Evolutionary conservation across 2,797 vertebrate species (phyloP).

Genomic region (Oreochromis grahami): DNA sequence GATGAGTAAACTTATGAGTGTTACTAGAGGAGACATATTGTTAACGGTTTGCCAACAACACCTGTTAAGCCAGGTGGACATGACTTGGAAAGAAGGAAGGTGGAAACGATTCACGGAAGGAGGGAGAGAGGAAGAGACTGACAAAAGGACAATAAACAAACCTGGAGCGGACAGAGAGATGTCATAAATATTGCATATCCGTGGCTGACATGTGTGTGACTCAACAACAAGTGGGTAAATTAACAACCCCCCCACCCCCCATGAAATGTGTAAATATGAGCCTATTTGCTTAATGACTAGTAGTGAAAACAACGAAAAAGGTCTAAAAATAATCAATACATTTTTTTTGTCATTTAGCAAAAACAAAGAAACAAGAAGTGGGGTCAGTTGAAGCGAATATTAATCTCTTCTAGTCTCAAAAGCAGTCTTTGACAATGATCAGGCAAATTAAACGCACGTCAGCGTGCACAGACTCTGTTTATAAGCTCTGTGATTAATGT

Average conservation of each 20-base stretch:
- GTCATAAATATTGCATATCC: background rate
- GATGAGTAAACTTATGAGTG: slow-evolving; percentile 15
- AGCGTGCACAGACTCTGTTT: background rate
- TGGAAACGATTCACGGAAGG: background rate
- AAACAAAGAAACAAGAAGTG: background rate
- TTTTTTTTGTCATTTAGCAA: background rate
- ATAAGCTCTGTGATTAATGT: background rate
- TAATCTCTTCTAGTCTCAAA: slow-evolving; percentile 12
- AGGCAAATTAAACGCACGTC: background rate
- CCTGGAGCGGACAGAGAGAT: background rate
- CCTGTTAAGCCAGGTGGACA: slow-evolving; percentile 48
- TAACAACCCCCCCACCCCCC: background rate
- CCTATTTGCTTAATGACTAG: background rate
- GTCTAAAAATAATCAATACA: background rate
- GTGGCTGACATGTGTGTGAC: background rate
- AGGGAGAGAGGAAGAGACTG: background rate
- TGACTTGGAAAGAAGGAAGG: background rate
- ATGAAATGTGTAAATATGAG: background rate
- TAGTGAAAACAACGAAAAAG: background rate
- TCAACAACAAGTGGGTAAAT: background rate
- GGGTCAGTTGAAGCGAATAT: background rate
- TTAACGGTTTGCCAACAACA: slow-evolving; percentile 20
- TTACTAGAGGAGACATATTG: background rate
- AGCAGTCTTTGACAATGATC: background rate
- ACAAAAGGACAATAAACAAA: background rate